A percentile compares a stretch with the other conserved stretches of the same genome.
phyloP scores from a whole-genome alignment of 2,113 vertebrate genomes.

The Accipiter cooperii region DNA sequence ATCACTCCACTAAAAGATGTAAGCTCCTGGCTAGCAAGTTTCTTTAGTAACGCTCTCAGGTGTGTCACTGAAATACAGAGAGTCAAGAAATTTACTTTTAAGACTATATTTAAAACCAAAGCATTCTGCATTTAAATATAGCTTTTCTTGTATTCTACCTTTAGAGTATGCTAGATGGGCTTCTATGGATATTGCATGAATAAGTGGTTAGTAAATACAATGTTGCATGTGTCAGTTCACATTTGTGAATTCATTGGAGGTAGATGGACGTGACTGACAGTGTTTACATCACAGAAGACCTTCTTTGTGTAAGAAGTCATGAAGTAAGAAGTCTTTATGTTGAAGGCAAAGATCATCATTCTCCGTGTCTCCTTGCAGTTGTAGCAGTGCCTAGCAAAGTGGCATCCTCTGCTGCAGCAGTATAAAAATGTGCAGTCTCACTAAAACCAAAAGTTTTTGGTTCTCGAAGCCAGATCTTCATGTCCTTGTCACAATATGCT shows the following conservation, averaged over 20 bases:
- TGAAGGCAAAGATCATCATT: background rate
- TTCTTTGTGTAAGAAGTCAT: background rate
- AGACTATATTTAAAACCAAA: background rate
- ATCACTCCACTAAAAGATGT: background rate
- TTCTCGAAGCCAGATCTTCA: background rate
- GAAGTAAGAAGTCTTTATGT: background rate
- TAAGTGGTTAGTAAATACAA: background rate
- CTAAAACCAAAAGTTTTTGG: background rate
- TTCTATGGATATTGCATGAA: background rate
- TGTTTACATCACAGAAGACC: background rate
- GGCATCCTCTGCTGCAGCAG: background rate
- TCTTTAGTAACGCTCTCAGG: background rate
- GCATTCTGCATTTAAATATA: background rate
- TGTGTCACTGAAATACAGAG: background rate
- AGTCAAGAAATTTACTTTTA: background rate
- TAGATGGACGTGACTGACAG: background rate
- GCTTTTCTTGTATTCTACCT: background rate
- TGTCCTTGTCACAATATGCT: background rate
- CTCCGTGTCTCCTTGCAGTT: background rate
- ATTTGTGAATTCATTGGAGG: background rate
- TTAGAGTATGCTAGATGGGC: background rate
- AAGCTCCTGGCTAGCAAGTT: background rate
- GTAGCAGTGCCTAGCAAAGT: background rate
- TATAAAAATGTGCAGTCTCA: background rate
- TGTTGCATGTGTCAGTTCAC: background rate